Evolutionary conservation across 2,797 vertebrate species (phyloP), one percentile per base, ranked within the genome.

Genomic region (Mormyrops attenuatus): DNA sequence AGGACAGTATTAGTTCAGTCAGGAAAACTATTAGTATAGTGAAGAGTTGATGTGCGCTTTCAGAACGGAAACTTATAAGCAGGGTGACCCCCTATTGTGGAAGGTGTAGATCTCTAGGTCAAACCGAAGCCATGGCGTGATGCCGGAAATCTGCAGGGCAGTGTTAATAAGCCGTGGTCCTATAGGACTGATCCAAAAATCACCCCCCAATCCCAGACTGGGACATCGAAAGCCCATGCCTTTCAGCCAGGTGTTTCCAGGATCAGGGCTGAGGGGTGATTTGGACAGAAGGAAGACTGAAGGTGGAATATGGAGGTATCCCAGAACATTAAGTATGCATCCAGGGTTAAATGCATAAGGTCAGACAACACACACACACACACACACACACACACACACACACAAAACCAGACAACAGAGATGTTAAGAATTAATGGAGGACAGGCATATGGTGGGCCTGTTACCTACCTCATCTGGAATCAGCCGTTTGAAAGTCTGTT

Each of bases 401-500:
- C 53, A 66, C 60, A 47, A 80, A 69, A 88, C 38, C 22, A 38
- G 57, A 77, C 26, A 69, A 30, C 55, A 41, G 5, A 69, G 49
- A 47, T 6, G 38, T 44, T 44, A 88, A 30, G 13, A 82, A 53
- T 49, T 55, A 63, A 44, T 47, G 44, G n/a, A 41, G n/a, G 50
- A 53, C 17, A 30, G 34, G 55, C 20, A 87, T 22, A 41, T 57
- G 57, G 22, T 73, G 47, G 47, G 22, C 38, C 85, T 20, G 34
- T 38, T 87, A 89, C 96, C 95, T 96, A 97, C 96, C 95, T 96
- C 96, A 93, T 97, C 96, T 90, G 95, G 96, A 95, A 97, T 94
- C 92, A 96, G 95, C 91, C 96, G 92, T 93, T 97, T 97, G 94
- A 97, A 94, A 91, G 95, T 97, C 96, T 96, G 94, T 89, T 92